Conservation (phyloP, 2,797 vertebrate genomes). For the Chaetophractus vellerosus region DNA sequence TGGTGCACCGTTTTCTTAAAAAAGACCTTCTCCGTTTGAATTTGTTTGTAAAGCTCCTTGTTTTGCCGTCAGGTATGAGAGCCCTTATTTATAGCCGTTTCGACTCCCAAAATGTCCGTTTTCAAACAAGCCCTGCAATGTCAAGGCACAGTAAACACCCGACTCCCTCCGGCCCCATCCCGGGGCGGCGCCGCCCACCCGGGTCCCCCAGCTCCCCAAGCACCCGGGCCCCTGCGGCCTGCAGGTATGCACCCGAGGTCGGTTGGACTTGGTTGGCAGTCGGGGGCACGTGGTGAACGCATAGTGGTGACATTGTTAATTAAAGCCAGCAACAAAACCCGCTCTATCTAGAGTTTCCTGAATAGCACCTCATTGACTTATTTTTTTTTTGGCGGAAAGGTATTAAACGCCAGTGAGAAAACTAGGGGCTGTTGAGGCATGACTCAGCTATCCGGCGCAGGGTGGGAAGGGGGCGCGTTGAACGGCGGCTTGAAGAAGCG, state of each 20-base stretch:
- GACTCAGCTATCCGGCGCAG: not conserved
- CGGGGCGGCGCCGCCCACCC: slow-evolving; percentile 16
- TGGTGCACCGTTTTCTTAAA: not conserved
- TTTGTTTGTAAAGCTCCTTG: slow-evolving; percentile 21
- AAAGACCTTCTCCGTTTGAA: not conserved
- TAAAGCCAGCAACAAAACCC: slow-evolving; percentile 86
- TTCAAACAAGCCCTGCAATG: not conserved
- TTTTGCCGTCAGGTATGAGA: not conserved
- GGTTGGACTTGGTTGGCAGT: slow-evolving; percentile 67
- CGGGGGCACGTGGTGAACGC: slow-evolving; percentile 74
- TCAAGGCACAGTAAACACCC: slow-evolving; percentile 43
- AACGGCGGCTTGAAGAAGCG: slow-evolving; percentile 53
- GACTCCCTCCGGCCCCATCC: slow-evolving; percentile 43
- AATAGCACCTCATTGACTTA: slow-evolving; percentile 68
- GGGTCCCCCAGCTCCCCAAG: slow-evolving; percentile 49
- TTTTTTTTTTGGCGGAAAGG: slow-evolving; percentile 53
- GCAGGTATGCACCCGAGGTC: slow-evolving; percentile 72
- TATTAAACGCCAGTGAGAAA: not conserved
- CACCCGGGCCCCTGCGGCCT: not conserved
- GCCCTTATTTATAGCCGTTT: slow-evolving; percentile 29
- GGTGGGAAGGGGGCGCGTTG: not conserved
- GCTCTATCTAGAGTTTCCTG: slow-evolving; percentile 86
- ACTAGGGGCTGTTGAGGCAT: slow-evolving; percentile 26
- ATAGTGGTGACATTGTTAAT: slow-evolving; percentile 84
- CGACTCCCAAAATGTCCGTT: slow-evolving; percentile 69